Evolutionary conservation across 2,888 invertebrate species (phyloP).

Genomic region (Candidula unifasciata): DNA sequence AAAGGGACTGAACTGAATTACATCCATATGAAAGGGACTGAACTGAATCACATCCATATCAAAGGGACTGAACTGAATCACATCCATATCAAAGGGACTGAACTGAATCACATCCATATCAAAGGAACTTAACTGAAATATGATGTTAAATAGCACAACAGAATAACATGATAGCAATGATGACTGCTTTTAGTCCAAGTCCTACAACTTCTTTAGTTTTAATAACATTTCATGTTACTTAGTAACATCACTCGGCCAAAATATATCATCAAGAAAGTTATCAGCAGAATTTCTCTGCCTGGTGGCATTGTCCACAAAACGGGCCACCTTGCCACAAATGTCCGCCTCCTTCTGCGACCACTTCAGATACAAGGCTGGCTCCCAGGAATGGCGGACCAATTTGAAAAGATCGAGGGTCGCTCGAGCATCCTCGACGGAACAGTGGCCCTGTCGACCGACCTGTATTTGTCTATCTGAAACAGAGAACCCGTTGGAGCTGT

Average conservation of each 20-base stretch:
- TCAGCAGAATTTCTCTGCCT: background rate
- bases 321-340: background rate
- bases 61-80: too few species aligned
- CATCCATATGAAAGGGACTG: too few species aligned
- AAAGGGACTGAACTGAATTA: too few species aligned
- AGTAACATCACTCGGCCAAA: conserved; percentile 48
- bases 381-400: conserved; percentile 65
- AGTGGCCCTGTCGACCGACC: conserved; percentile 60
- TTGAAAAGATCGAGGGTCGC: conserved; percentile 68
- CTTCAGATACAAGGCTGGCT: conserved; percentile 48
- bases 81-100: too few species aligned
- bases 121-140: too few species aligned
- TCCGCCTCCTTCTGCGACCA: conserved; percentile 39
- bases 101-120: too few species aligned
- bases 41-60: too few species aligned
- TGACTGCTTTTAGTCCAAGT: too few species aligned
- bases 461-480: conserved; percentile 67
- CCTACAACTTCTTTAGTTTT: background rate
- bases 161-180: too few species aligned
- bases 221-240: background rate
- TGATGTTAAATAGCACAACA: too few species aligned
- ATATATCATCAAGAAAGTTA: conserved; percentile 50
- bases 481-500: background rate
- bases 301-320: background rate
- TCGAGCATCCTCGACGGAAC: conserved; percentile 71